Evolutionary conservation across 2,888 invertebrate genomes (phyloP).

Genomic region (Hetaerina titia): DNA sequence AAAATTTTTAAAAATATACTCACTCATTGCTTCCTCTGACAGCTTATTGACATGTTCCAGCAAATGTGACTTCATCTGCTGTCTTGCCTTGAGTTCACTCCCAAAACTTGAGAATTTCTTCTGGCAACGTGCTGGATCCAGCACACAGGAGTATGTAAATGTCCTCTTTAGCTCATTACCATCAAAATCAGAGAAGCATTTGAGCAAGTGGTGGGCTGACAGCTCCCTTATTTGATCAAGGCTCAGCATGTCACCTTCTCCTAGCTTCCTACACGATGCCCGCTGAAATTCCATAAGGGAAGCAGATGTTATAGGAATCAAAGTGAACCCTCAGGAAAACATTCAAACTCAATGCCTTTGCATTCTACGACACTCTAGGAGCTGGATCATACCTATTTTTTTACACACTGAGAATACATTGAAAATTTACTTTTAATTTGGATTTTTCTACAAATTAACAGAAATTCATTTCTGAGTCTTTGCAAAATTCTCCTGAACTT

Average conservation of each 20-base stretch:
- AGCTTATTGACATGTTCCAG: constrained; percentile 77
- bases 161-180: constrained; percentile 79
- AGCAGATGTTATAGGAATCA: background rate
- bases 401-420: too few species aligned
- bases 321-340: too few species aligned
- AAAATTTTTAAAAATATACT: constrained; percentile 70
- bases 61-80: constrained; percentile 78
- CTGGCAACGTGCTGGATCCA: constrained; percentile 78
- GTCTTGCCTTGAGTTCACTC: constrained; percentile 79
- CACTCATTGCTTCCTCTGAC: constrained; percentile 74
- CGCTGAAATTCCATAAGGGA: constrained; percentile 5
- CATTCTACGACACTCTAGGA: too few species aligned
- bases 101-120: constrained; percentile 80
- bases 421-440: too few species aligned
- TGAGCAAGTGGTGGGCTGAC: constrained; percentile 78
- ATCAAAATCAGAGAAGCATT: constrained; percentile 78
- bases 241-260: constrained; percentile 71
- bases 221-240: constrained; percentile 75
- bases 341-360: too few species aligned
- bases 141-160: constrained; percentile 79
- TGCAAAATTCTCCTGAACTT: too few species aligned
- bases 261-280: constrained; percentile 71
- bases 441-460: too few species aligned
- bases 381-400: too few species aligned
- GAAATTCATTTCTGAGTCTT: too few species aligned